Base-by-base conservation (phyloP, 2,113 vertebrate species). In the Colinus virginianus region DNA sequence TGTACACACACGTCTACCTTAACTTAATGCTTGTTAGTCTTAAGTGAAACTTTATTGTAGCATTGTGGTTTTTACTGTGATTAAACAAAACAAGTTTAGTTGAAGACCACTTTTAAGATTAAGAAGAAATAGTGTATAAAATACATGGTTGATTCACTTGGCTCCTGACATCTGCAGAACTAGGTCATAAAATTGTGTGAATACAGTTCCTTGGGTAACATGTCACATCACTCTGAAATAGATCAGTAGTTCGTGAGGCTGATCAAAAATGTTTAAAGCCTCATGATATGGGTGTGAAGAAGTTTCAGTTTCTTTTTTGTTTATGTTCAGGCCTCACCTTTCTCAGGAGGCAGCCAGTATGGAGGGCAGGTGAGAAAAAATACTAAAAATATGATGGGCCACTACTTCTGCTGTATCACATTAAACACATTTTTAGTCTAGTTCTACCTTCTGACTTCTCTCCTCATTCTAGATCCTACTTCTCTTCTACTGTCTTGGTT, bases 331-430 rank as follows among this genome's bases (percentile, higher is more conserved):
- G 79, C 90, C 16, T 83, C 79, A 84, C 38, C 70, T 67, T 92
- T 38, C 69, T 90, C 90, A 51, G 94, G 81, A 94, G n/a, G 81
- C 71, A 96, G 70, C 51, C 94, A 95, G 36, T 93, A 95, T 61
- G 95, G 90, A 89, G 95, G 84, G 89, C 89, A 92, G 81, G 90
- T 96, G 14, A 96, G 94, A 89, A 93, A 61, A 9, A 61, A 46
- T 11, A 67, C 4, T 58, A 66, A 90, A 83, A 13, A 4, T 38
- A 2, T n/a, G 25, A 42, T 49, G 11, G 32, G 17, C 11, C 56
- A 26, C 26, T 66, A 26, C 34, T 85, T 80, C 61, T 59, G 8
- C 32, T 34, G 14, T 38, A 55, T 66, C 45, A 75, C 26, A 48
- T 69, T 58, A 36, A 36, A 69, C 36, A 34, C 23, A 49, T 12